Percentiles rank a stretch among this genome's conserved stretches.
Evolutionary conservation across 1,140 invertebrate species (phyloP).

Genomic region (Metopolophium dirhodum): DNA sequence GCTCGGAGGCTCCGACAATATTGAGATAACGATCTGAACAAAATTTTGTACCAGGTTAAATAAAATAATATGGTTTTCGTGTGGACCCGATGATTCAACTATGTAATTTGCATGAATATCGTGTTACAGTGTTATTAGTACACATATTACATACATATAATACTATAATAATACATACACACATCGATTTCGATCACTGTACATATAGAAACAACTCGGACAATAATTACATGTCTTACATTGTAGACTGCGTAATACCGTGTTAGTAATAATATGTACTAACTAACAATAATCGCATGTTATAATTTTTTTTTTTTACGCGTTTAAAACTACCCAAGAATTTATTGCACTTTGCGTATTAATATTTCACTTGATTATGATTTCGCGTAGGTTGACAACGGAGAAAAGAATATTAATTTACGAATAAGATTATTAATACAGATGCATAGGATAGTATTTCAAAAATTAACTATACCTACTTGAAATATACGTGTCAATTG

Average conservation of each 20-base stretch:
- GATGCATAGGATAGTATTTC: neutral
- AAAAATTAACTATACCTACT: neutral
- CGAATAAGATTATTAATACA: neutral
- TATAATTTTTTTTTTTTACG: neutral
- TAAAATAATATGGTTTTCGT: constrained; percentile 4
- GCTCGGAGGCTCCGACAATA: neutral
- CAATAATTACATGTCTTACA: neutral
- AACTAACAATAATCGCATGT: neutral
- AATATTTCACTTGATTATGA: neutral
- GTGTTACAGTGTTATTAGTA: neutral
- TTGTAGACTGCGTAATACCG: neutral
- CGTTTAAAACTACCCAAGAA: neutral
- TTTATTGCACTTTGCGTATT: neutral
- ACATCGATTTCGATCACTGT: neutral
- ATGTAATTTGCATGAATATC: neutral
- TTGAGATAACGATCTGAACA: neutral
- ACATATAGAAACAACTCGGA: neutral
- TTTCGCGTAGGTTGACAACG: neutral
- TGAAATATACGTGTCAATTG: neutral
- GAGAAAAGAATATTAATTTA: neutral
- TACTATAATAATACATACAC: neutral
- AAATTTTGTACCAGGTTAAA: neutral
- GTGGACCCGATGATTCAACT: neutral
- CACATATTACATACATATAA: neutral
- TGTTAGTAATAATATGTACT: neutral